These are phyloP conservation scores for Aurelia aurita DNA, from an alignment of 30 jellyfish, hydroid and myxozoan genomes.

Conservation along the genomic window DNA sequence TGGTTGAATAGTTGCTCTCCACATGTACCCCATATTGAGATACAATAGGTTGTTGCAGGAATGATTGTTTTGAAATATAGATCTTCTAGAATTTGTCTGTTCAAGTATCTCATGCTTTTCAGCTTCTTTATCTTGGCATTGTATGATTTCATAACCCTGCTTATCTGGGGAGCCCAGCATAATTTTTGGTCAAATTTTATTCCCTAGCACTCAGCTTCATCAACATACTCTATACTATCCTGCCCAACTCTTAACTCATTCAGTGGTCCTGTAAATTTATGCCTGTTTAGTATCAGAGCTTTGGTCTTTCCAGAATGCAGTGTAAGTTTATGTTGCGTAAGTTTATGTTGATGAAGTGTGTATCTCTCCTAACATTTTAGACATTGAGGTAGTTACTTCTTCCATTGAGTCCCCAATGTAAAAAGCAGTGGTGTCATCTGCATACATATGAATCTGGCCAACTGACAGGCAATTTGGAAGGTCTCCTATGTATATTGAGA, in stretches of 20 bases:
- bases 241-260: not conserved
- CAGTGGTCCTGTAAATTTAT: not conserved
- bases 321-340: not conserved
- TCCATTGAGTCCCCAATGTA: conserved; percentile 12
- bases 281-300: not conserved
- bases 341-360: not conserved
- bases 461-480: conserved; percentile 45
- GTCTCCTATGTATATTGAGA: conserved; percentile 33
- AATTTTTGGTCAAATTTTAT: not conserved
- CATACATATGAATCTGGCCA: conserved; percentile 38
- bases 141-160: no score
- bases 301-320: not conserved
- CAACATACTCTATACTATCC: not conserved
- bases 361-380: not conserved
- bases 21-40: not conserved
- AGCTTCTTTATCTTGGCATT: no score
- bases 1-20: not conserved
- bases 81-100: no score
- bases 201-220: not conserved
- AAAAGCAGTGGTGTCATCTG: conserved; percentile 49
- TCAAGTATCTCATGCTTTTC: no score
- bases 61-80: not conserved
- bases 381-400: conserved; percentile 8
- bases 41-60: not conserved
- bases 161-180: not conserved